Evolutionary conservation across 2,797 vertebrate genomes (phyloP), one percentile per base, ranked within the genome.

Genomic region (Falco columbarius): DNA sequence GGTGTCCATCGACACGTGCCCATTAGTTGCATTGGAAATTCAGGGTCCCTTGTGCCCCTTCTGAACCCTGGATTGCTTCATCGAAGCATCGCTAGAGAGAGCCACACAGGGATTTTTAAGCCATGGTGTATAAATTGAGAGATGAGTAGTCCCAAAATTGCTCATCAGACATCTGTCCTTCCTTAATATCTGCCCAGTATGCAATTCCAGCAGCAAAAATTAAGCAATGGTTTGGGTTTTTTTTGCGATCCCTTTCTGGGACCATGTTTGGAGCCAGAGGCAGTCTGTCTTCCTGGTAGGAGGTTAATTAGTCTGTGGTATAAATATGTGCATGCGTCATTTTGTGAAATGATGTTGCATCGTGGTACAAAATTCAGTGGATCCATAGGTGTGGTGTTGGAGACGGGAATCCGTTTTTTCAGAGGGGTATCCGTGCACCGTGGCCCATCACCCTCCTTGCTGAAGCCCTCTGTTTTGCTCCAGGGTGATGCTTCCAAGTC

Each of bases 401-500:
- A 91, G 71, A 89, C 1, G 76, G 90, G 85, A 85, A 79, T 58
- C 89, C 49, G 0, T 89, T 91, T 86, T 94, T 81, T 86, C 82
- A 84, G 65, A 96, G 81, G 93, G 75, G 32, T 91, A 72, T 92
- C 94, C 79, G 0, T 66, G 46, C 36, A 19, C 38, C 1, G 2
- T 7, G 3, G 24, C 66, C 63, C 20, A 29, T 96, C 10, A 3
- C 34, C 44, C 70, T 63, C 22, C n/a, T 74, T 91, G 73, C 87
- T 98, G 91, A 98, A 63, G 3, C 52, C 10, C 67, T 96, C 83
- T 97, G 75, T 96, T 97, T 96, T 71, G 77, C 86, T 96, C 82
- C 96, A 99, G 99, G 99, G 99, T 36, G 99, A 99, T 66, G 98
- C 97, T 83, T 99, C 99, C 81, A 99, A 99, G 97, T 98, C 99